Evolutionary conservation across 1,140 invertebrate genomes (phyloP).

Genomic region (Drosophila burlai): DNA sequence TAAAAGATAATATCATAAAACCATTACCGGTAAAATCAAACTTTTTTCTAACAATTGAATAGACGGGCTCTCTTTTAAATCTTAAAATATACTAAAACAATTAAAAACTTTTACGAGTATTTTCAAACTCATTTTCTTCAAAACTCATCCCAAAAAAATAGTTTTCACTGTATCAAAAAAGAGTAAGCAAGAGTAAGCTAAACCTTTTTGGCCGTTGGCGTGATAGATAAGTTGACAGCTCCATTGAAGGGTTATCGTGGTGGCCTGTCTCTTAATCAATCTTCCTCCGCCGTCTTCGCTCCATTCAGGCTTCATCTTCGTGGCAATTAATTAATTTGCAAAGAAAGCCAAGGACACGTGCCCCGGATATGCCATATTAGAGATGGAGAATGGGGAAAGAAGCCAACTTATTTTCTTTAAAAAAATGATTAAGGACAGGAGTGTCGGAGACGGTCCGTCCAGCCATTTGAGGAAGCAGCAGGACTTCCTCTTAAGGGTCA

Average conservation of each 20-base stretch:
- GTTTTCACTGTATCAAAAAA: background rate
- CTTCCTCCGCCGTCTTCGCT: slow-evolving; percentile 14
- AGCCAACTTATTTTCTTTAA: slow-evolving; percentile 36
- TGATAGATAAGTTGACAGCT: slow-evolving; percentile 74
- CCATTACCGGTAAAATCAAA: background rate
- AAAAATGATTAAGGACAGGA: slow-evolving; percentile 9
- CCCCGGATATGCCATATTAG: slow-evolving; percentile 30
- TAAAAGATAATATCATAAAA: background rate
- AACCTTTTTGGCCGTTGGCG: slow-evolving; percentile 60
- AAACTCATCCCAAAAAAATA: background rate
- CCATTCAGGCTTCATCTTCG: slow-evolving; percentile 17
- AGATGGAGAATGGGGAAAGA: background rate
- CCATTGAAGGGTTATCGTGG: slow-evolving; percentile 62
- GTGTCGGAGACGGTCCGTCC: background rate
- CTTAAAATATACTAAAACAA: background rate
- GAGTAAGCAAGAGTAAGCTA: background rate
- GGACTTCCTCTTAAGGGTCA: slow-evolving; percentile 66
- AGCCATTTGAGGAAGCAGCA: slow-evolving; percentile 28
- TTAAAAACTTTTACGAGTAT: background rate
- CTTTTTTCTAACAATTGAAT: background rate
- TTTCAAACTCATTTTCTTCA: background rate
- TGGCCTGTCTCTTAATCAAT: slow-evolving; percentile 66
- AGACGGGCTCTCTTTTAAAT: background rate
- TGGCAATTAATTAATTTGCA: slow-evolving; percentile 81
- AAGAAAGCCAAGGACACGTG: slow-evolving; percentile 56